Percentiles rank a stretch among this genome's conserved stretches.
These are phyloP conservation scores for Crotophaga sulcirostris DNA, from an alignment of 2,113 vertebrate genomes.

Conservation along the genomic window DNA sequence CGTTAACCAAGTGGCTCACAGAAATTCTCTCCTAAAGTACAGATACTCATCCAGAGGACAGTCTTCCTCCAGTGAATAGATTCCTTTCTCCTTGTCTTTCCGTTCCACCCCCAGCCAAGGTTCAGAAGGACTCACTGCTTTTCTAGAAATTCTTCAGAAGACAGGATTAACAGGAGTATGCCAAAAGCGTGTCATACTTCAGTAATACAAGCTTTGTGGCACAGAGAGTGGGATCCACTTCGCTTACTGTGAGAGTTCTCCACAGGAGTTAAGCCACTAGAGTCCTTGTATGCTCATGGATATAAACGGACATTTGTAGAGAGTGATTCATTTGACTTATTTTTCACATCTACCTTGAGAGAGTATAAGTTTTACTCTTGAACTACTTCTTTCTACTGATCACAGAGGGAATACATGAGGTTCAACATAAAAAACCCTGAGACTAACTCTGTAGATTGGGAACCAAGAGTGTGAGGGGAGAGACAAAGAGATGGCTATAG, in stretches of 20 bases:
- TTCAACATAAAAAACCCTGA: too few species aligned
- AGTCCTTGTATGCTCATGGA: not conserved
- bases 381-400: not conserved
- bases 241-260: not conserved
- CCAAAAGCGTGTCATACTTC: not conserved
- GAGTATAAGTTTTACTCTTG: not conserved
- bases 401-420: not conserved
- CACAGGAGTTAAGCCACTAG: not conserved
- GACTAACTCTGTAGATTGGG: too few species aligned
- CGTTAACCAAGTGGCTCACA: not conserved
- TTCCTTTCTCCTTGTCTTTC: not conserved
- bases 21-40: not conserved
- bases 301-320: not conserved
- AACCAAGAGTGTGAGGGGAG: too few species aligned
- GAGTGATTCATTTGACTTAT: not conserved
- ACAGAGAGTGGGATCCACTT: not conserved
- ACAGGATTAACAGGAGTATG: not conserved
- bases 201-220: not conserved
- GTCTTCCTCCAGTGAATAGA: not conserved
- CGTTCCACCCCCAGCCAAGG: not conserved
- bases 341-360: not conserved
- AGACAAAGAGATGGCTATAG: too few species aligned
- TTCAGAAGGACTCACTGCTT: not conserved
- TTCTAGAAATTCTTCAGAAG: not conserved
- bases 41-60: rapidly evolving